phyloP scores from a whole-genome alignment of 2,113 vertebrate species.

The Pygoscelis antarcticus region DNA sequence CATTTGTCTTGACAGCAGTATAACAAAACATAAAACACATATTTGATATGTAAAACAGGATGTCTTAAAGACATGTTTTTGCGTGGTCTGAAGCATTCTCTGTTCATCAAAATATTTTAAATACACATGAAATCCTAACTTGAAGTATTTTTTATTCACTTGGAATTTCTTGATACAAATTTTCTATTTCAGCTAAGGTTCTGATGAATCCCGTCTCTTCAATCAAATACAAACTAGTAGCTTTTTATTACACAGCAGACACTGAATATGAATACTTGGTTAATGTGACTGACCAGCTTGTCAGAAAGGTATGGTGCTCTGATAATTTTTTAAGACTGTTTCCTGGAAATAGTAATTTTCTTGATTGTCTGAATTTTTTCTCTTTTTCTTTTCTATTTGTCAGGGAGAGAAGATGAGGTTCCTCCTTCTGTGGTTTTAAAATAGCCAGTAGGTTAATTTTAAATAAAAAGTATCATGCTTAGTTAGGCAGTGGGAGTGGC shows the following conservation, averaged over 20 bases:
- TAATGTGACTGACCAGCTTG: not conserved
- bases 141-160: not conserved
- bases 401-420: not conserved
- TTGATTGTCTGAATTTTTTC: not conserved
- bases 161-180: not conserved
- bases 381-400: not conserved
- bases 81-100: not conserved
- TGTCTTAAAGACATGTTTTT: not conserved
- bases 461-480: not conserved
- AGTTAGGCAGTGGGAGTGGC: not conserved
- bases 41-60: slow-evolving; percentile 39
- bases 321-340: not conserved
- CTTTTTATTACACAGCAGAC: not conserved
- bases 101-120: slow-evolving; percentile 9
- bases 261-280: not conserved
- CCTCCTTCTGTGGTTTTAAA: not conserved
- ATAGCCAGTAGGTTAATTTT: not conserved
- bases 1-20: not conserved
- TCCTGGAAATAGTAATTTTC: not conserved
- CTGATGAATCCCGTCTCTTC: not conserved
- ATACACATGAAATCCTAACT: not conserved
- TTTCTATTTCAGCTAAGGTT: not conserved
- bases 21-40: not conserved
- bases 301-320: not conserved
- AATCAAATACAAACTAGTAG: not conserved